Percentiles rank a stretch among this genome's conserved stretches.
These are phyloP conservation scores for Oxyruncus cristatus DNA, from an alignment of 2,113 vertebrate species.

Conservation along the genomic window DNA sequence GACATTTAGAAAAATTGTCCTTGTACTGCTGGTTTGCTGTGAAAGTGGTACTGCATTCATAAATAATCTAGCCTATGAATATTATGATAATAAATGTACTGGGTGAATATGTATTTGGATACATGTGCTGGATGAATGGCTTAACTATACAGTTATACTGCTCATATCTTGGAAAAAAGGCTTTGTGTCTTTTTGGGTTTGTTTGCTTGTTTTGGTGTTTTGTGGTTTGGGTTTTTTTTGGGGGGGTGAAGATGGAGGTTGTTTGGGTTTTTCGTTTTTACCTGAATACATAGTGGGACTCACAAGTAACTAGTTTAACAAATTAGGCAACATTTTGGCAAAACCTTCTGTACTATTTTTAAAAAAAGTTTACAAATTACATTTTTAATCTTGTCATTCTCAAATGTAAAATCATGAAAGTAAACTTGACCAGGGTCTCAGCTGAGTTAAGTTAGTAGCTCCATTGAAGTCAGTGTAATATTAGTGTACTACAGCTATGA, in stretches of 20 bases:
- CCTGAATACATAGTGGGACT: not conserved
- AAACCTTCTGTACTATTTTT: not conserved
- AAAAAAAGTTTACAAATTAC: not conserved
- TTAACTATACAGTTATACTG: not conserved
- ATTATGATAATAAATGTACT: not conserved
- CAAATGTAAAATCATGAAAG: not conserved
- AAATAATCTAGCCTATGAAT: not conserved
- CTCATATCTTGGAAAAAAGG: not conserved
- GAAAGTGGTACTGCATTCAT: not conserved
- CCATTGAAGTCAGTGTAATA: not conserved
- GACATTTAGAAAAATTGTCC: not conserved
- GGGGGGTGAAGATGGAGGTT: no score
- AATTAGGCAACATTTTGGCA: not conserved
- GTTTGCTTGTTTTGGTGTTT: not conserved
- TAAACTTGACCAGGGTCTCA: not conserved
- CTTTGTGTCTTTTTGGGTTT: not conserved
- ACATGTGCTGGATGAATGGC: not conserved
- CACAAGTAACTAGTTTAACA: not conserved
- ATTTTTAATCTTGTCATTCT: not conserved
- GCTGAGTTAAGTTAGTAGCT: not conserved
- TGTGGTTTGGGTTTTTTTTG: not conserved
- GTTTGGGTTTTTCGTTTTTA: not conserved
- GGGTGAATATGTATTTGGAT: not conserved
- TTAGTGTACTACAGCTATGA: not conserved
- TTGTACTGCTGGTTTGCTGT: not conserved